These are phyloP conservation scores for Anastrepha obliqua DNA, from an alignment of 1,140 invertebrate genomes.

Conservation along the genomic window DNA sequence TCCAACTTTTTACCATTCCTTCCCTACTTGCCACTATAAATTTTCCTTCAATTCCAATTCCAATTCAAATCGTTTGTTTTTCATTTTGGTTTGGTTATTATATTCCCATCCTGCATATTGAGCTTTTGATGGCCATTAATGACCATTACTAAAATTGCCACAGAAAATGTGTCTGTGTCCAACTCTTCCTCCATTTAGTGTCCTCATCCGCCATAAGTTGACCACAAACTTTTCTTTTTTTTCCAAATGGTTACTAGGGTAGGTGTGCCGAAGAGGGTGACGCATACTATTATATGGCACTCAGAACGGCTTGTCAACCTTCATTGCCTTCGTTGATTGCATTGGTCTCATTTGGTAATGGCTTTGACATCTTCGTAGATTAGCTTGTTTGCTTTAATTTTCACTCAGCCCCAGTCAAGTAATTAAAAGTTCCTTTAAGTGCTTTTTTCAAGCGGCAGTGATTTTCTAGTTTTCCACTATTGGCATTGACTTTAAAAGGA, in stretches of 20 bases:
- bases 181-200: too few species aligned
- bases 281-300: not conserved
- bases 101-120: too few species aligned
- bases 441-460: not conserved
- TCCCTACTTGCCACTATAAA: too few species aligned
- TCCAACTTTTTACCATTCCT: too few species aligned
- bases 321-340: not conserved
- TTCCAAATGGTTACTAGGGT: not conserved
- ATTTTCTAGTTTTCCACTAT: conserved; percentile 29
- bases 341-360: conserved; percentile 17
- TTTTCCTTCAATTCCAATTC: too few species aligned
- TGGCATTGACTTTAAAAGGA: not conserved
- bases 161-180: too few species aligned
- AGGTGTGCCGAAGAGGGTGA: not conserved
- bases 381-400: conserved; percentile 28
- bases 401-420: not conserved
- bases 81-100: too few species aligned
- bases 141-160: too few species aligned
- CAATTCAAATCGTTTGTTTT: too few species aligned
- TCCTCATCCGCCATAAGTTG: too few species aligned
- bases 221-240: not conserved
- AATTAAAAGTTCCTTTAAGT: conserved; percentile 50
- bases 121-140: too few species aligned
- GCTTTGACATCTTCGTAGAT: conserved; percentile 7
- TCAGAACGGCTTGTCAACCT: conserved; percentile 34